Percentiles rank a stretch among this genome's conserved stretches.
Conservation (phyloP, 2,888 invertebrate genomes). For the Invenusta paracnida region DNA sequence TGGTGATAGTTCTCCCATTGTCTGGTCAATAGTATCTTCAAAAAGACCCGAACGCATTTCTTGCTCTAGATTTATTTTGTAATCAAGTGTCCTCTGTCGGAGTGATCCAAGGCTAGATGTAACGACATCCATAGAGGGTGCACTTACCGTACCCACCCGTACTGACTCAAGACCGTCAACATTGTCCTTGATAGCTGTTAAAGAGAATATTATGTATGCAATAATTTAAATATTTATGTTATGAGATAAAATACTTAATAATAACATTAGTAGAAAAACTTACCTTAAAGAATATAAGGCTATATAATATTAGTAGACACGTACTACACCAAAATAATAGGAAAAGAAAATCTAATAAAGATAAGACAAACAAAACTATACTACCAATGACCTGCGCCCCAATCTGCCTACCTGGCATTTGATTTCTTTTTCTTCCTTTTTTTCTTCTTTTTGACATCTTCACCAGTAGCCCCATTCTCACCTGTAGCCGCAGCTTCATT, state of each 20-base stretch:
- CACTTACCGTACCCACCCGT: constrained; percentile 17
- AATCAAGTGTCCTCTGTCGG: background rate
- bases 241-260: no score
- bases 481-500: background rate
- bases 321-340: no score
- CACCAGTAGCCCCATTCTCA: background rate
- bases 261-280: no score
- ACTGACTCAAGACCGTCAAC: background rate
- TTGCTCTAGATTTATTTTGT: background rate
- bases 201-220: no score
- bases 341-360: no score
- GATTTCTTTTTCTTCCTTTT: constrained; percentile 11
- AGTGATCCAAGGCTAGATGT: background rate
- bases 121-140: background rate
- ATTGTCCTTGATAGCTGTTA: background rate
- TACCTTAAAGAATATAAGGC: no score
- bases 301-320: no score
- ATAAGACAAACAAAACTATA: no score
- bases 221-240: no score
- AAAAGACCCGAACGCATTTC: constrained; percentile 3
- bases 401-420: background rate
- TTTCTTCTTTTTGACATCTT: background rate
- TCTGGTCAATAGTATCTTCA: background rate
- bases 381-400: background rate
- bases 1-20: background rate